A percentile compares a stretch with the other conserved stretches of the same genome.
phyloP scores from a whole-genome alignment of 2,888 invertebrate species.

The Chalcosyrphus nemorum region DNA sequence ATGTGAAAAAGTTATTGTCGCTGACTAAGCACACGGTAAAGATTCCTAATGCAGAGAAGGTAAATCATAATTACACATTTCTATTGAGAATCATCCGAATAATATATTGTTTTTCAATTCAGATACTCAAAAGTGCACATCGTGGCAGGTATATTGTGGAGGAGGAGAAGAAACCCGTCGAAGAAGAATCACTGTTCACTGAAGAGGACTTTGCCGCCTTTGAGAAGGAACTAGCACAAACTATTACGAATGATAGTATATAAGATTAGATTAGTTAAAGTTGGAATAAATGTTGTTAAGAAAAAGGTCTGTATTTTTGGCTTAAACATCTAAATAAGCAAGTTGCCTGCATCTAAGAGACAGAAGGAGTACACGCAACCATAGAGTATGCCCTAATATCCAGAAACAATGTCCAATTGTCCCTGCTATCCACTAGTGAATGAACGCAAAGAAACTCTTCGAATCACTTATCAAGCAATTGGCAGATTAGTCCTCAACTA shows the following conservation, averaged over 20 bases:
- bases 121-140: conserved; percentile 42
- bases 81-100: background rate
- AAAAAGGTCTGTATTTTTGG: too few species aligned
- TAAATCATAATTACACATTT: background rate
- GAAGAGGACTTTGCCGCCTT: conserved; percentile 62
- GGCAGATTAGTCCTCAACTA: too few species aligned
- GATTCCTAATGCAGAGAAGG: conserved; percentile 49
- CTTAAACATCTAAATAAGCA: too few species aligned
- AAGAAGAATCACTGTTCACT: conserved; percentile 56
- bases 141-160: conserved; percentile 29
- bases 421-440: too few species aligned
- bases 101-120: background rate
- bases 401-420: too few species aligned
- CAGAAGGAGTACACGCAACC: too few species aligned
- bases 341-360: too few species aligned
- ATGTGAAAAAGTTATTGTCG: conserved; percentile 37
- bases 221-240: conserved; percentile 54
- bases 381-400: too few species aligned
- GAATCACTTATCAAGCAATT: too few species aligned
- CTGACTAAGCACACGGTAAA: conserved; percentile 29
- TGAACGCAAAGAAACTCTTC: too few species aligned
- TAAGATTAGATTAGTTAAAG: background rate
- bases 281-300: background rate
- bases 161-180: conserved; percentile 13
- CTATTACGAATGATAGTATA: too few species aligned